These are phyloP conservation scores for Hydrolagus colliei DNA, from an alignment of 2,797 vertebrate genomes.

Conservation along the genomic window DNA sequence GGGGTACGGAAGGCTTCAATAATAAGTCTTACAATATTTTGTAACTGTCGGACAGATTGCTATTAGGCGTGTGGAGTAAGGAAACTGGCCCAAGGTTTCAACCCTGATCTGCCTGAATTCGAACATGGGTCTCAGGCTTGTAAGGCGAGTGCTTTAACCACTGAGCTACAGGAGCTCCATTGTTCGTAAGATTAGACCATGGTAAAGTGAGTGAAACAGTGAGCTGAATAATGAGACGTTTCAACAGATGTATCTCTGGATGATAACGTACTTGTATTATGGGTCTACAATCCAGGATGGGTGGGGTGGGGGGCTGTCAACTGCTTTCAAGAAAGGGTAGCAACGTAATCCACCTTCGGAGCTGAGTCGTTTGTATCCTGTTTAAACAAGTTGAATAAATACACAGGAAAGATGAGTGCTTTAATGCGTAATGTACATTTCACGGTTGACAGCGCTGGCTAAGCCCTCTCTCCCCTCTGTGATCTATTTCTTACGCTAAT, in stretches of 20 bases:
- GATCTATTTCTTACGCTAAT: background rate
- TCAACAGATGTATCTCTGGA: background rate
- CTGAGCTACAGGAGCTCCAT: background rate
- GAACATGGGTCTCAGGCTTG: no score
- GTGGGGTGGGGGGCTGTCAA: background rate
- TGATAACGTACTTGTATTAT: background rate
- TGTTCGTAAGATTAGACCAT: background rate
- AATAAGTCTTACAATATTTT: no score
- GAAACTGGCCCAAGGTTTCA: no score
- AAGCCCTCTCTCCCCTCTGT: background rate
- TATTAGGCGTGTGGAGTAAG: no score
- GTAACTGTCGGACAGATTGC: background rate
- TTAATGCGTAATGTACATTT: background rate
- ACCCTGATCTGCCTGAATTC: no score
- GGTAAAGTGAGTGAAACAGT: background rate
- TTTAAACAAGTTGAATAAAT: slow-evolving; percentile 7
- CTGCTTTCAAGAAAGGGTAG: background rate
- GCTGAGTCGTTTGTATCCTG: background rate
- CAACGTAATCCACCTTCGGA: background rate
- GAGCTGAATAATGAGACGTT: background rate
- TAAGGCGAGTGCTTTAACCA: no score
- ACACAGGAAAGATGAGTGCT: background rate
- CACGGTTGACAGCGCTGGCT: background rate
- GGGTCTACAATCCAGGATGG: no score
- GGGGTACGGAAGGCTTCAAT: no score